Evolutionary conservation across 1,140 invertebrate species (phyloP).

Genomic region (Zaprionus ornatus): DNA sequence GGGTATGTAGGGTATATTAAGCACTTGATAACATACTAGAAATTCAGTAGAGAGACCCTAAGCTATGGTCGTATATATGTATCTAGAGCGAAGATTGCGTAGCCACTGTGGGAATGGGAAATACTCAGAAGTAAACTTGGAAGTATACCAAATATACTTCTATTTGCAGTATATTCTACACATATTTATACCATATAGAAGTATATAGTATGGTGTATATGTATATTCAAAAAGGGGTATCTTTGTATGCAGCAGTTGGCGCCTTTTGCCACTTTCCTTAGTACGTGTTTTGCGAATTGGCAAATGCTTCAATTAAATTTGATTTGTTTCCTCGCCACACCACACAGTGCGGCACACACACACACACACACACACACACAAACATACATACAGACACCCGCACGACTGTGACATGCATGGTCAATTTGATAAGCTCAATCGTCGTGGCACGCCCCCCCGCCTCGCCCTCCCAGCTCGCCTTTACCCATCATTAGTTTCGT

Average conservation of each 20-base stretch:
- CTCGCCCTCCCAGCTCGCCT: constrained; percentile 29
- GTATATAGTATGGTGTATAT: neutral
- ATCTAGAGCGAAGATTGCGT: neutral
- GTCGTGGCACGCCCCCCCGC: neutral
- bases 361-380: constrained; percentile 17
- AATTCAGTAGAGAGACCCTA: neutral
- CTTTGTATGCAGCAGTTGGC: neutral
- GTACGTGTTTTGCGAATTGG: constrained; percentile 31
- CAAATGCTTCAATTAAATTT: constrained; percentile 74
- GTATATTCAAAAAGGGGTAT: neutral
- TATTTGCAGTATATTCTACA: no score
- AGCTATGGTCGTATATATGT: neutral
- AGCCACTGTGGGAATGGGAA: no score
- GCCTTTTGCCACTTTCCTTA: neutral
- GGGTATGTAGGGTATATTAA: neutral
- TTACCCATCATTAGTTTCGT: constrained; percentile 78
- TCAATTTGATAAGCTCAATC: constrained; percentile 68
- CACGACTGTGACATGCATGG: constrained; percentile 54
- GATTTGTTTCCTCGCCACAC: constrained; percentile 62
- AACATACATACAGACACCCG: neutral
- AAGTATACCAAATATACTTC: no score
- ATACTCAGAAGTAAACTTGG: no score
- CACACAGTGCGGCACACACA: constrained; percentile 12
- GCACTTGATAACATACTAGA: neutral
- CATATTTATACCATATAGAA: neutral